Evolutionary conservation across 2,113 vertebrate genomes (phyloP), one percentile per base, ranked within the genome.

Genomic region (Trochalopteron elliotii): DNA sequence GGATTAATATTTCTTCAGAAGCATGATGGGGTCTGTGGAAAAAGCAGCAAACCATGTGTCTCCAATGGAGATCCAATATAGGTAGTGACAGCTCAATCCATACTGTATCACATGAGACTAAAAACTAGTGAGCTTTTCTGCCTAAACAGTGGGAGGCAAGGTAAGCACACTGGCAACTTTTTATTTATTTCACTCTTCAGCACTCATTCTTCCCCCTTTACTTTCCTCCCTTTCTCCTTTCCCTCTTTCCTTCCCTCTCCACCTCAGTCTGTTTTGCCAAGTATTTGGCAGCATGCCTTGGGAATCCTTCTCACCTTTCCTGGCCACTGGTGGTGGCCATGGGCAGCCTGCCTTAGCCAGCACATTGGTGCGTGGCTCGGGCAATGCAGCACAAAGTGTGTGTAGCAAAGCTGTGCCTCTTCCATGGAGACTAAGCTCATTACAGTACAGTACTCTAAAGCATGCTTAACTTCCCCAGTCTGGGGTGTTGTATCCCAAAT

Each of bases 341-440:
- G 18, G 81, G 88, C 81, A 85, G 59, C 33, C 53, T 42, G 67
- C 68, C 57, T 88, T 56, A 37, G 15, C 82, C 69, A 60, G 83
- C 14, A 4, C 2, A 3, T 25, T 64, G 84, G 35, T 68, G 82
- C 1, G 8, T 30, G 78, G 33, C 56, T 83, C 2, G 7, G 30
- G 52, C 47, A 77, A 28, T 7, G 89, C 84, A 64, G 86, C 55
- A 72, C 33, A 10, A 90, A 83, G 47, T 15, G 56, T 53, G 67
- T 18, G 67, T 25, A 63, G 91, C 77, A 87, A 59, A 91, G 81
- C 90, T 80, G 52, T 94, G 95, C 90, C 86, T 95, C 96, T 94
- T 96, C 97, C 97, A 94, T 96, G 95, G 97, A 96, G 95, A 97
- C 94, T 96, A 96, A 97, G 96, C 96, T 96, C 94, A 96, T 97